Percentiles rank a stretch among this genome's conserved stretches.
These are phyloP conservation scores for Sympetrum striolatum DNA, from an alignment of 2,888 invertebrate species.

Conservation along the genomic window DNA sequence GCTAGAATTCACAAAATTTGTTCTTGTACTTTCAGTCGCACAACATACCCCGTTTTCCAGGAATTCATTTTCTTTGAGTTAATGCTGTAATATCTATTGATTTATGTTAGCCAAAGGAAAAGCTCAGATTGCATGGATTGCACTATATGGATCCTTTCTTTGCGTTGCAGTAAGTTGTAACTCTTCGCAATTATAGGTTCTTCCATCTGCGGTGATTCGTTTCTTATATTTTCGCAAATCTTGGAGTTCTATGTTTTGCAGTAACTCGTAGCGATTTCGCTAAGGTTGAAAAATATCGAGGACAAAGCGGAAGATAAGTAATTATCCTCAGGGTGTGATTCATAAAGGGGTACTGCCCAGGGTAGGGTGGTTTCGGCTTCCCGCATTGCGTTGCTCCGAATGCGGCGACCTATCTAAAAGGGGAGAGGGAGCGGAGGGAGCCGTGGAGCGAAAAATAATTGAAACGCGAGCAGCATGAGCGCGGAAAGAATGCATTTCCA, in stretches of 20 bases:
- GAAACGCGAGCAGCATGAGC: neutral
- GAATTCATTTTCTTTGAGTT: too few species aligned
- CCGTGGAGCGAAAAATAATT: neutral
- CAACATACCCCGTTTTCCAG: too few species aligned
- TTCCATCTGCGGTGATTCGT: neutral
- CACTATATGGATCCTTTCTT: neutral
- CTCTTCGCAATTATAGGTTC: neutral
- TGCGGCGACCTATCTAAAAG: slow-evolving; percentile 7
- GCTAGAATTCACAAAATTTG: too few species aligned
- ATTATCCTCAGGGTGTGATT: neutral
- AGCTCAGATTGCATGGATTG: too few species aligned
- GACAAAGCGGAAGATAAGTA: neutral
- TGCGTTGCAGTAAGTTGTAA: neutral
- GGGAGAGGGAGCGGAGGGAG: neutral
- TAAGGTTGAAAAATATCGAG: neutral
- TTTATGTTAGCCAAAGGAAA: too few species aligned
- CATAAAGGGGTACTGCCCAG: neutral
- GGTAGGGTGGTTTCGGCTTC: neutral
- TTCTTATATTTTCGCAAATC: neutral
- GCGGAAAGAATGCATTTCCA: neutral
- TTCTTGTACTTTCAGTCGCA: too few species aligned
- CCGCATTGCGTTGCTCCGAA: slow-evolving; percentile 35
- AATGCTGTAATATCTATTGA: too few species aligned
- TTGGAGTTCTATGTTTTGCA: neutral
- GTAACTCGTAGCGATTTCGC: neutral